Evolutionary conservation across 2,797 vertebrate genomes (phyloP), one percentile per base, ranked within the genome.

Genomic region (Lerista edwardsae): DNA sequence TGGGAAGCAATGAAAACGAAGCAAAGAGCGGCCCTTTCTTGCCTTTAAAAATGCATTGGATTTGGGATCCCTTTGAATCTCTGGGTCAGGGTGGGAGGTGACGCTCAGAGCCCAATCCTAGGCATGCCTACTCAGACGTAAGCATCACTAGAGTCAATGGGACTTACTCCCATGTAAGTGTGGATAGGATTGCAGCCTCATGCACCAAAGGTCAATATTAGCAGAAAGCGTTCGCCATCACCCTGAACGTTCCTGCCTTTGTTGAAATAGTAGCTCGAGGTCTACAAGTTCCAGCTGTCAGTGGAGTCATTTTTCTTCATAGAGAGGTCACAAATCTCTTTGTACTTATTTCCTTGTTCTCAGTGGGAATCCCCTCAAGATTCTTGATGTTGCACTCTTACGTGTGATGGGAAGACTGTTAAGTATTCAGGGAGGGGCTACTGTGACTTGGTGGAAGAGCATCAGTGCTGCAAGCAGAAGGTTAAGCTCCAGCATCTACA

Each of bases 1-100:
- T 67, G 68, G 89, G 81, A 91, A 74, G 73, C 59, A 88, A 72
- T 87, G 90, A 93, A 86, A 80, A 0, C 12, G 86, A 82, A 72
- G 44, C 65, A 78, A 57, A 80, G 79, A 79, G 71, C 19, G 3
- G 61, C 79, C 47, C 12, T 21, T 5, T 80, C 6, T 79, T 39
- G 19, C 31, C 44, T 64, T 8, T 64, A 39, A 47, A 84, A 65
- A 36, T 55, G 73, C 23, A 9, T 25, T 64, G 27, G 31, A 67
- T 80, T 79, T 31, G 74, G 62, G 47, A n/a, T n/a, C n/a, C n/a
- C n/a, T n/a, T n/a, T n/a, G n/a, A n/a, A n/a, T n/a, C n/a, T n/a
- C n/a, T n/a, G n/a, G n/a, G n/a, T n/a, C n/a, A n/a, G n/a, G n/a
- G n/a, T n/a, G n/a, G n/a, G n/a, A n/a, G n/a, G n/a, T n/a, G n/a